Evolutionary conservation across 2,113 vertebrate species (phyloP).

Genomic region (Ariopsis seemanni): DNA sequence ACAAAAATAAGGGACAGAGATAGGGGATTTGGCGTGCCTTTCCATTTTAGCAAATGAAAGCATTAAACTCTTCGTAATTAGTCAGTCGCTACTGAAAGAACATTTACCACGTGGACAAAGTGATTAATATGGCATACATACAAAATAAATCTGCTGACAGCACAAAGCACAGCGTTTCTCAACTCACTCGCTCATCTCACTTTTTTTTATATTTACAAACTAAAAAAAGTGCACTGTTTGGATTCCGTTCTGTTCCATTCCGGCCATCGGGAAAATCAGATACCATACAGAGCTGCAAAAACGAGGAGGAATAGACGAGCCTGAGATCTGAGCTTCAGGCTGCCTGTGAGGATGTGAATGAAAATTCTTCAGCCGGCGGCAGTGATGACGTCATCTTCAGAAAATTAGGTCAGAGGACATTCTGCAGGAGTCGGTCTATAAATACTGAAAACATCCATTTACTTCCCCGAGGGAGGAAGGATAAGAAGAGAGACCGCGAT

Average conservation of each 20-base stretch:
- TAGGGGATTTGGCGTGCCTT: neutral
- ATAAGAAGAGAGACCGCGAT: neutral
- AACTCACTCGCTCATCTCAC: neutral
- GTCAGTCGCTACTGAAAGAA: neutral
- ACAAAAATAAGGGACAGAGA: neutral
- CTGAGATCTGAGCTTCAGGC: neutral
- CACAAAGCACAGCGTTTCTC: neutral
- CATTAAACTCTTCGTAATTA: neutral
- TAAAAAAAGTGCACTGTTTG: neutral
- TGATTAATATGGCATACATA: neutral
- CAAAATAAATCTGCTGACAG: neutral
- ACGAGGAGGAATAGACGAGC: neutral
- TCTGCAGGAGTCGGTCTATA: conserved; percentile 46
- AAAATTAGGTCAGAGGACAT: conserved; percentile 52
- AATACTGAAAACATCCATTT: conserved; percentile 52
- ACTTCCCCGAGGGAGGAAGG: conserved; percentile 18
- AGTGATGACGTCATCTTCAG: conserved; percentile 33
- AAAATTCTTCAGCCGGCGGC: conserved; percentile 17
- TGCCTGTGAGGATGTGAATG: conserved; percentile 34
- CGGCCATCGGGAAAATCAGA: neutral
- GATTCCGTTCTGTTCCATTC: no score
- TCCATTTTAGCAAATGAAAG: neutral
- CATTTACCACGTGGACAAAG: neutral
- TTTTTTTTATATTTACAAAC: neutral
- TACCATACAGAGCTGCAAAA: neutral